Evolutionary conservation across 2,797 vertebrate genomes (phyloP).

Genomic region (Clamator glandarius): DNA sequence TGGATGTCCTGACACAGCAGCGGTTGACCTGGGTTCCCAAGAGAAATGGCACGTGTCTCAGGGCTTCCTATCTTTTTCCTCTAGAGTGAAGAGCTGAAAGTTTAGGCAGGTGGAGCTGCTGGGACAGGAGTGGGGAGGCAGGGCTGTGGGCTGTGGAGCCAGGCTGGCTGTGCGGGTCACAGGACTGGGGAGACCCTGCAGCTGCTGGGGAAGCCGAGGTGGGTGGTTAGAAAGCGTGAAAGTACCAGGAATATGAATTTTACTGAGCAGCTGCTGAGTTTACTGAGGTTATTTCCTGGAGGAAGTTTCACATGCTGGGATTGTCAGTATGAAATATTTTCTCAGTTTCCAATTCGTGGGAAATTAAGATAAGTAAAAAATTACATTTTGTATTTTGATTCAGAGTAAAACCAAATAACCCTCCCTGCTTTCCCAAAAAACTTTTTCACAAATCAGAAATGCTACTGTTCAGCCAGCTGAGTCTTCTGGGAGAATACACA

Average conservation of each 20-base stretch:
- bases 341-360: neutral
- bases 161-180: fast-evolving
- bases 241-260: neutral
- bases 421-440: neutral
- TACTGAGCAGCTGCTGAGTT: slow-evolving; percentile 22
- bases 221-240: neutral
- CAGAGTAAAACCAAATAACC: neutral
- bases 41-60: neutral
- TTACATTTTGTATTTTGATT: neutral
- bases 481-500: neutral
- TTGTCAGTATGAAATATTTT: neutral
- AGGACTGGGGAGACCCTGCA: neutral
- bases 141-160: neutral
- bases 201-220: neutral
- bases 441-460: slow-evolving; percentile 19
- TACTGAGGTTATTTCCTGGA: slow-evolving; percentile 26
- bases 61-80: neutral
- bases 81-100: neutral
- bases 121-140: neutral
- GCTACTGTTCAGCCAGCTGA: neutral
- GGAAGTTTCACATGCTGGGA: neutral
- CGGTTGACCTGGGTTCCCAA: neutral
- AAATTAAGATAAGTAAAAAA: neutral
- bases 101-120: neutral
- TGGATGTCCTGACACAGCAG: neutral